phyloP scores from a whole-genome alignment of 2,888 invertebrate genomes.

The Pherbina coryleti region DNA sequence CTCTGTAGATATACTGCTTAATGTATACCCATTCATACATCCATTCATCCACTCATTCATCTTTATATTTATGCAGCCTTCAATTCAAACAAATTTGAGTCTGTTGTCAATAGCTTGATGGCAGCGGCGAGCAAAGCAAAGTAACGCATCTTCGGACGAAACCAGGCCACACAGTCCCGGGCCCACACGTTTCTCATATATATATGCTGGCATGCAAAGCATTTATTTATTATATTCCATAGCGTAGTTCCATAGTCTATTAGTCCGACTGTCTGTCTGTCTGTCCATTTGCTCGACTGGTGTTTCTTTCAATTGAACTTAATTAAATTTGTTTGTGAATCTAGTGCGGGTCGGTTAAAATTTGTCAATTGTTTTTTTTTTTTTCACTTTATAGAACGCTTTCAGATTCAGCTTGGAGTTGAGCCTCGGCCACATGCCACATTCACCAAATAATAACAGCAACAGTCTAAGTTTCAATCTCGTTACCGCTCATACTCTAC shows the following conservation, averaged over 20 bases:
- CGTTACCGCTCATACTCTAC: too few relatives aligned
- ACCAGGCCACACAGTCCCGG: too few relatives aligned
- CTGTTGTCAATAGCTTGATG: neutral
- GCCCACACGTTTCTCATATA: neutral
- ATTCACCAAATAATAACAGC: neutral
- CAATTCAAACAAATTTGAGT: neutral
- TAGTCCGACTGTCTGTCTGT: slow-evolving; percentile 1
- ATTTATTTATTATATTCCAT: neutral
- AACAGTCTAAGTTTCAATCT: too few relatives aligned
- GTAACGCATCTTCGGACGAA: neutral
- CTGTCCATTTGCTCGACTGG: slow-evolving; percentile 41
- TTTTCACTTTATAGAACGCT: neutral
- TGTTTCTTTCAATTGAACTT: slow-evolving; percentile 68
- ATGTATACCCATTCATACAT: too few relatives aligned
- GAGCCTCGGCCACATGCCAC: neutral
- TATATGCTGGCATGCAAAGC: slow-evolving; percentile 3
- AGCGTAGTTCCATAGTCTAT: neutral
- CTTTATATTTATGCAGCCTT: neutral
- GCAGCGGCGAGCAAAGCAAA: neutral
- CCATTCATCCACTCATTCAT: too few relatives aligned
- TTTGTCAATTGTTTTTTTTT: neutral
- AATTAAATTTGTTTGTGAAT: slow-evolving; percentile 70
- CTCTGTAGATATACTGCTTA: too few relatives aligned
- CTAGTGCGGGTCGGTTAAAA: slow-evolving; percentile 62
- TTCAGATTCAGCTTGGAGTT: neutral